Evolutionary conservation across 2,797 vertebrate genomes (phyloP).

Genomic region (Aldrovandia affinis): DNA sequence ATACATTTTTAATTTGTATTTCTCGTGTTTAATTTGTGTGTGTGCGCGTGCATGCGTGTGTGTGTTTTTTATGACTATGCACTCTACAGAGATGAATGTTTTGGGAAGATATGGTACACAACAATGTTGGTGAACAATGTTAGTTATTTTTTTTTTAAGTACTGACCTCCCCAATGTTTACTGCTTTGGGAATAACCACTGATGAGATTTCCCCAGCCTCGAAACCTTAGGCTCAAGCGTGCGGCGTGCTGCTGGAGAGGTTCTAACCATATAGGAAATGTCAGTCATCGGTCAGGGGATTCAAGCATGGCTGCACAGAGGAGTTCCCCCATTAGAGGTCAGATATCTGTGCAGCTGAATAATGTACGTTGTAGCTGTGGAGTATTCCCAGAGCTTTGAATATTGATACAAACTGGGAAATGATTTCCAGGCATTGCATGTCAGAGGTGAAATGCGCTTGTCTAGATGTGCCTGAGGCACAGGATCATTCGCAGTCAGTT

Average conservation of each 20-base stretch:
- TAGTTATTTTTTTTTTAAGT: no score
- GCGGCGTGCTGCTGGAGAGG: background rate
- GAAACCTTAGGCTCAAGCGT: background rate
- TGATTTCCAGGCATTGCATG: background rate
- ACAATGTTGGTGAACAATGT: background rate
- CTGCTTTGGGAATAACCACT: background rate
- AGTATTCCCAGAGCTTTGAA: background rate
- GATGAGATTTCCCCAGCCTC: conserved; percentile 1
- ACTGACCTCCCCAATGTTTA: background rate
- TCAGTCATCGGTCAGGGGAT: background rate
- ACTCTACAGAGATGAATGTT: background rate
- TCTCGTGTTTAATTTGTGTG: no score
- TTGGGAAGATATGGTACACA: background rate
- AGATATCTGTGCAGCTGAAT: background rate
- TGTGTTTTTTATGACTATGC: background rate
- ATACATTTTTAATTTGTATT: no score
- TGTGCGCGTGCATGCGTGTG: background rate
- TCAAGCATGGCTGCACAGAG: background rate
- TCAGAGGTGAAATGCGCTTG: conserved; percentile 9
- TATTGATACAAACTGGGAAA: conserved; percentile 9
- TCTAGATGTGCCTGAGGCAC: background rate
- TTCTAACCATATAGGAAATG: background rate
- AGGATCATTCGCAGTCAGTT: background rate
- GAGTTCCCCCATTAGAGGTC: conserved; percentile 1
- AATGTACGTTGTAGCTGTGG: background rate